Base-by-base conservation (phyloP, 2,113 vertebrate species). In the Bettongia penicillata region DNA sequence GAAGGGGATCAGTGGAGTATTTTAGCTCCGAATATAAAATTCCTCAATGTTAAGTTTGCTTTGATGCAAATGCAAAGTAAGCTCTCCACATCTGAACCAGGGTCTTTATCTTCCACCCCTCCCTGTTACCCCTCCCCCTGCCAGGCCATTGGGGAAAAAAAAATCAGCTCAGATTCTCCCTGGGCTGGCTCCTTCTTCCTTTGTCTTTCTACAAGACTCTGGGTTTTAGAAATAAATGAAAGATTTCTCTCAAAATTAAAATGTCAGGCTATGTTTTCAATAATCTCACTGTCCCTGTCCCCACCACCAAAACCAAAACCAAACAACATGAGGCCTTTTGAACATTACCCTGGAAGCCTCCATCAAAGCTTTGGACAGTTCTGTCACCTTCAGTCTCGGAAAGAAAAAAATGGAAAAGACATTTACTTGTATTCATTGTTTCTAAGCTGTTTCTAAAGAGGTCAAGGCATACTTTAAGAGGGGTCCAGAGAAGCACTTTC, bases 41-140 rank as follows among this genome's bases (percentile, higher is more conserved):
- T 93, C 90, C 96, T 91, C 91, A 55, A 49, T 25, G 94, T 92
- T 96, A 47, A 94, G 25, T 96, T 93, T 77, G 96, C 98, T 97
- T 50, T 16, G 90, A 95, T 92, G 94, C 89, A 51, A 91, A 94
- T 23, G 91, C 84, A 95, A 98, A 96, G 95, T 89, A 91, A 94
- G 19, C 92, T 52, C 22, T 95, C 47, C 92, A 8, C 0, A 0
- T 97, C 53, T 93, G 91, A 97, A 92, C 93, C 1, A 2, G 12
- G 10, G 0, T 1, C 50, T 97, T 97, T 94, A 95, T 96, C 96
- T 97, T 84, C 90, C n/a, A 37, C 94, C 89, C 96, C 94, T 77
- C 96, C 57, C 52, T 89, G 94, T 43, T 25, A 89, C 37, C 89
- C 0, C 43, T 96, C 94, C 91, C 93, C 94, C 91, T 92, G 6